Base-by-base conservation (phyloP, 2,113 vertebrate species). In the Oncorhynchus keta region DNA sequence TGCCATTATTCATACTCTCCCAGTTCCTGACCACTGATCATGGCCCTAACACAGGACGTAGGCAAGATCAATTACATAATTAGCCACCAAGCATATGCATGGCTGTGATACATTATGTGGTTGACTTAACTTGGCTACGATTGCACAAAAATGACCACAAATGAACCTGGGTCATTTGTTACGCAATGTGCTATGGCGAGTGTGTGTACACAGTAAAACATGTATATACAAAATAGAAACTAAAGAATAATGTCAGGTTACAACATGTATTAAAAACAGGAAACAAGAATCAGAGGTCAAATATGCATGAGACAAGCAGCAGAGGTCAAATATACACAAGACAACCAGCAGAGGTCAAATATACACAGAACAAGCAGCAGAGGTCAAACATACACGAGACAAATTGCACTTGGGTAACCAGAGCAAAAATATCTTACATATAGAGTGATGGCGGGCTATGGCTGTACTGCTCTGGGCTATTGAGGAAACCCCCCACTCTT, bases 31-130 rank as follows among this genome's bases (percentile, higher is more conserved):
- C 79, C 85, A 73, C 78, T 77, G 79, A 85, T 82, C 78, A 77
- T 74, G 85, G 71, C 55, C 83, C 82, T 81, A 68, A 85, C 28
- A 71, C 76, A 62, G 75, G 66, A 82, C 75, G 76, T 71, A 73
- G 80, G 80, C 72, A 76, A 79, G 88, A 92, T 91, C 91, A 89
- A 91, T 91, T 86, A 85, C 82, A 75, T 89, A 90, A 89, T 92
- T 90, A 90, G 82, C 84, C 86, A 90, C 55, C 87, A 90, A 87
- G 87, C 85, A 89, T 88, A 86, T 88, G 85, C 85, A 85, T 78
- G 82, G 84, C 20, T 49, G 80, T 74, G 83, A 90, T 91, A 84
- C 87, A 88, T 89, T 90, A 86, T 85, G 84, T 74, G 82, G 76
- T 85, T 87, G 89, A 77, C 89, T 86, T 90, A 73, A 51, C 73